Percentiles rank a stretch among this genome's conserved stretches.
Conservation (phyloP, 2,888 invertebrate genomes). For the Nysson spinosus region DNA sequence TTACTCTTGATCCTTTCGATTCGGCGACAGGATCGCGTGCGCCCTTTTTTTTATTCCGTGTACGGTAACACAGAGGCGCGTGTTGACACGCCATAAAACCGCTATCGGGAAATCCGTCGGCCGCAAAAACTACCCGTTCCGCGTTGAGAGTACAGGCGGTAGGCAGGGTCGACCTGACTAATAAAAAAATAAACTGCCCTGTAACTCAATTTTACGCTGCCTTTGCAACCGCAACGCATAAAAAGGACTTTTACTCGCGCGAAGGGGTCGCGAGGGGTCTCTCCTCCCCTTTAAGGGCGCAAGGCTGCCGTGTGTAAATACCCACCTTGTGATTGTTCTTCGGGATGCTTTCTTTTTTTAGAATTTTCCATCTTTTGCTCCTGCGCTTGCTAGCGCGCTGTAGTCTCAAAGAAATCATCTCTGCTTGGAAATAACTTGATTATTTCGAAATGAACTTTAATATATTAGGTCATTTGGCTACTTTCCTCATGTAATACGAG, state of each 20-base stretch:
- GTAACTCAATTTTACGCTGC: constrained; percentile 74
- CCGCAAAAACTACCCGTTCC: constrained; percentile 72
- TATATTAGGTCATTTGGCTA: no score
- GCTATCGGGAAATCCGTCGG: constrained; percentile 74
- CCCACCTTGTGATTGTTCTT: constrained; percentile 53
- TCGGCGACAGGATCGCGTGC: constrained; percentile 64
- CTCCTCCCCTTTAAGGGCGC: constrained; percentile 59
- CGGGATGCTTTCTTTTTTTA: constrained; percentile 48
- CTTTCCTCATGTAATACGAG: no score
- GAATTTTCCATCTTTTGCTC: constrained; percentile 35
- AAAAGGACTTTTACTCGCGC: constrained; percentile 62
- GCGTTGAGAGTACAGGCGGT: constrained; percentile 57
- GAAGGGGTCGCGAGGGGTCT: constrained; percentile 59
- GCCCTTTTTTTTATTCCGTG: constrained; percentile 30
- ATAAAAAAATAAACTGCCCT: constrained; percentile 73
- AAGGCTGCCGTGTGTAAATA: constrained; percentile 58
- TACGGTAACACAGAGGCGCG: constrained; percentile 39
- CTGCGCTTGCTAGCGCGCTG: not conserved
- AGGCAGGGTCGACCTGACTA: constrained; percentile 62
- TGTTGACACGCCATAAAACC: constrained; percentile 77
- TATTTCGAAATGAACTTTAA: no score
- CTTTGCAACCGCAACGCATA: constrained; percentile 62
- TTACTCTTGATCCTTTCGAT: constrained; percentile 54
- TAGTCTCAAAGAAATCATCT: not conserved
- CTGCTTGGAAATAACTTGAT: not conserved